Conservation (phyloP, 2,797 vertebrate species). For the Hyperoplus lanceolatus region DNA sequence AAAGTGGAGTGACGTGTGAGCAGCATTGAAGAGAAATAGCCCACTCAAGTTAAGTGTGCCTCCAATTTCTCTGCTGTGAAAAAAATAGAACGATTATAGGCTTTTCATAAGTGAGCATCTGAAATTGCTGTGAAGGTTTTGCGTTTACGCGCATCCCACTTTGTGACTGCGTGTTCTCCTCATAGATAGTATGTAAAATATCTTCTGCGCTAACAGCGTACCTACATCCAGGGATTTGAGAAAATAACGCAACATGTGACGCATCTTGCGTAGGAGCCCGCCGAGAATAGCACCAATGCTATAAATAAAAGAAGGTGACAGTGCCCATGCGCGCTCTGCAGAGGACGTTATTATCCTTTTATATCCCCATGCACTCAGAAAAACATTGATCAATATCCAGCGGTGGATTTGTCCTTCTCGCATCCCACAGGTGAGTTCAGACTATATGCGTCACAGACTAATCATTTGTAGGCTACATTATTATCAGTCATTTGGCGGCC, state of each 20-base stretch:
- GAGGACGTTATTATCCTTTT: slow-evolving; percentile 48
- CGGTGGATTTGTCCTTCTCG: neutral
- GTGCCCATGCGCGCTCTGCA: slow-evolving; percentile 64
- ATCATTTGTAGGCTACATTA: neutral
- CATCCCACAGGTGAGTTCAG: slow-evolving; percentile 66
- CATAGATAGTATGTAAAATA: too few species aligned
- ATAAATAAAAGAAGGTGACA: slow-evolving; percentile 2
- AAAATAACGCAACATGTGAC: slow-evolving; percentile 3
- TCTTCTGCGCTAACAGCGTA: slow-evolving; percentile 14
- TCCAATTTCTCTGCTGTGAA: neutral
- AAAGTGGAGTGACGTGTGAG: neutral
- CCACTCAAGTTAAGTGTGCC: too few species aligned
- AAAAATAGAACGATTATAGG: neutral
- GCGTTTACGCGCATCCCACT: neutral
- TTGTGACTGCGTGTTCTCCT: too few species aligned
- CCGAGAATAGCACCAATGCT: slow-evolving; percentile 46
- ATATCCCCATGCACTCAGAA: neutral
- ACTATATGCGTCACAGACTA: neutral
- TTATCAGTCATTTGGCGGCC: neutral
- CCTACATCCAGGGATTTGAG: fast-evolving
- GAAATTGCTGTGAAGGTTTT: neutral
- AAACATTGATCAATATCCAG: slow-evolving; percentile 24
- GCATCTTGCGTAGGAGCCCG: slow-evolving; percentile 37
- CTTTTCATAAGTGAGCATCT: neutral
- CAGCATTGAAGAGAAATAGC: neutral